Evolutionary conservation across 2,888 invertebrate genomes (phyloP).

Genomic region (Scaptomyza polygonia): DNA sequence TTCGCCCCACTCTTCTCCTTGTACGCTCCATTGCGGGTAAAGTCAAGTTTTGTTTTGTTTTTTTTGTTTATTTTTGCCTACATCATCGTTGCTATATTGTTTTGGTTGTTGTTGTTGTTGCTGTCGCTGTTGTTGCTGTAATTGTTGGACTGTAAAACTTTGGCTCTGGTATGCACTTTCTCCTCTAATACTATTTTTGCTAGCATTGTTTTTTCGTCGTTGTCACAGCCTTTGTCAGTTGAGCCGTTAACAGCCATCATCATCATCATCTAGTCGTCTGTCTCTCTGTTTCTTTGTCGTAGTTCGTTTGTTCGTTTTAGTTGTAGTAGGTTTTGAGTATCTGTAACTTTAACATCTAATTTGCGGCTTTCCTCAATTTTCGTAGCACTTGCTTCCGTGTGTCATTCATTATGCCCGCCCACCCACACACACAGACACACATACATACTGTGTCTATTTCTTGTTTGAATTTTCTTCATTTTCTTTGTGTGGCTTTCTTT

Average conservation of each 20-base stretch:
- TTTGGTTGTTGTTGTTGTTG: conserved; percentile 27
- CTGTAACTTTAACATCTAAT: conserved; percentile 62
- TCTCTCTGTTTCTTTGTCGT: conserved; percentile 6
- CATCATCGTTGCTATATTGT: conserved; percentile 21
- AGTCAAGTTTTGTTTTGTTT: conserved; percentile 28
- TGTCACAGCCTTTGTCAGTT: conserved; percentile 6
- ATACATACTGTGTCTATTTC: not conserved
- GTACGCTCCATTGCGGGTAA: conserved; percentile 29
- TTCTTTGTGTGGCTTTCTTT: conserved; percentile 25
- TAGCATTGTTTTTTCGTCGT: conserved; percentile 64
- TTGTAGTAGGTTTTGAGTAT: conserved; percentile 14
- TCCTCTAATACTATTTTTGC: conserved; percentile 77
- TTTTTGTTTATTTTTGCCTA: not conserved
- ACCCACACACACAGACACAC: conserved; percentile 14
- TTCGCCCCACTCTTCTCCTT: conserved; percentile 10
- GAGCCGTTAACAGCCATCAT: conserved; percentile 34
- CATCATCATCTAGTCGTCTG: conserved; percentile 6
- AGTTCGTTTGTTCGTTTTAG: no score
- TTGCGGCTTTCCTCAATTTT: conserved; percentile 69
- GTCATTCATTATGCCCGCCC: conserved; percentile 27
- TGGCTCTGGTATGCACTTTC: conserved; percentile 74
- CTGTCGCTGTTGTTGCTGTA: conserved; percentile 53
- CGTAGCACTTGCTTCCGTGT: conserved; percentile 49
- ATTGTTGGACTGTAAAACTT: conserved; percentile 74
- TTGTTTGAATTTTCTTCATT: conserved; percentile 11